phyloP scores from a whole-genome alignment of 2,888 invertebrate genomes.

The Epirrhoe alternata region DNA sequence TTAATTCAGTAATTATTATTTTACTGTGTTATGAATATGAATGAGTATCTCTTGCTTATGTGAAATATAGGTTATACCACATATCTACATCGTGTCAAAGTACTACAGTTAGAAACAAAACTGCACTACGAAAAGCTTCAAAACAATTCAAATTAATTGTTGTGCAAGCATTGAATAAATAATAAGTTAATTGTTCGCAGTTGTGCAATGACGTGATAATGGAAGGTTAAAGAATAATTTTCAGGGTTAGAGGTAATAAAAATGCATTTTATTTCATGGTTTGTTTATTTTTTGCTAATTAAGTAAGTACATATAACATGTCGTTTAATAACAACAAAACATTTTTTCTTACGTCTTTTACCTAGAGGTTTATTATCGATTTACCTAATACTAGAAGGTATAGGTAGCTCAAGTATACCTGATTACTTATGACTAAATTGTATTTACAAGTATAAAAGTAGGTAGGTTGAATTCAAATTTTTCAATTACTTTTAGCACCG shows the following conservation, averaged over 20 bases:
- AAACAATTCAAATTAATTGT: constrained; percentile 35
- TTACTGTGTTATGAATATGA: too few species aligned
- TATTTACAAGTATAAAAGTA: too few species aligned
- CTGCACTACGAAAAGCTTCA: constrained; percentile 10
- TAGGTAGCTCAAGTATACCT: too few species aligned
- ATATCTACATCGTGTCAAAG: constrained; percentile 8
- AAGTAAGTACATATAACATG: too few species aligned
- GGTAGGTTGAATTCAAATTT: too few species aligned
- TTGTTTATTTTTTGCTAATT: constrained; percentile 3
- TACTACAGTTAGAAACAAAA: constrained; percentile 17
- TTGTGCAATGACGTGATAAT: constrained; percentile 62
- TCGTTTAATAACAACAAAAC: too few species aligned
- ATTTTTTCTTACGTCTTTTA: too few species aligned
- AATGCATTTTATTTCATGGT: constrained; percentile 7
- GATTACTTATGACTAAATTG: too few species aligned
- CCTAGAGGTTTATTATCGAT: too few species aligned
- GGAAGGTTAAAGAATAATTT: constrained; percentile 44
- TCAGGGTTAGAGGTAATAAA: constrained; percentile 53
- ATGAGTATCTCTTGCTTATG: not conserved
- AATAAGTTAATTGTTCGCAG: constrained; percentile 59
- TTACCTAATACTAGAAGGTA: too few species aligned
- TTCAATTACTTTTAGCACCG: too few species aligned
- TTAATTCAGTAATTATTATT: too few species aligned
- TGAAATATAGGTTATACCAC: not conserved
- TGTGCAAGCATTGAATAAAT: constrained; percentile 67